Conservation (phyloP, 2,888 invertebrate species). For the Lithophane socia region DNA sequence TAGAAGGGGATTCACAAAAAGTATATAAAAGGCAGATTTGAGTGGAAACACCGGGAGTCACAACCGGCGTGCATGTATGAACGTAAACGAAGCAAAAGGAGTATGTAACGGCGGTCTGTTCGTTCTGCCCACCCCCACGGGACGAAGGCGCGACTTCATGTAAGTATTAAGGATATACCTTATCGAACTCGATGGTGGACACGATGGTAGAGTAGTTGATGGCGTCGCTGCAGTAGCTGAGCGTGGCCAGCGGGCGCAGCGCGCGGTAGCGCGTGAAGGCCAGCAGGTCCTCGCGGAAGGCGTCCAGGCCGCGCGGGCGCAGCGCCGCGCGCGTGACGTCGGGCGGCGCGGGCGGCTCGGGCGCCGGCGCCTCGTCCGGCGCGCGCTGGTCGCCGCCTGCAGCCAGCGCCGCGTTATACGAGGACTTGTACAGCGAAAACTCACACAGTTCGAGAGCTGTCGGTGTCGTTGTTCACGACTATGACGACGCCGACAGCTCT, state of each 20-base stretch:
- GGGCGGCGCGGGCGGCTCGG: slow-evolving; percentile 15
- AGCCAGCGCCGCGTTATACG: too few relatives aligned
- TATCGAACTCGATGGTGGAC: slow-evolving; percentile 98
- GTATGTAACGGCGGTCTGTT: background rate
- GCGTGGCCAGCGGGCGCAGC: slow-evolving; percentile 95
- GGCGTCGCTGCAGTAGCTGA: slow-evolving; percentile 97
- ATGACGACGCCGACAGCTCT: too few relatives aligned
- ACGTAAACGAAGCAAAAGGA: background rate
- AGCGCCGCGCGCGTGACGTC: slow-evolving; percentile 30
- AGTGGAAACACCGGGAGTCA: too few relatives aligned
- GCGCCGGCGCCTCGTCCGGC: slow-evolving; percentile 65
- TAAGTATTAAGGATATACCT: slow-evolving; percentile 74
- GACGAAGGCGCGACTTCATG: background rate
- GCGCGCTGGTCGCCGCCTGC: slow-evolving; percentile 74
- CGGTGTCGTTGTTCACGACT: too few relatives aligned
- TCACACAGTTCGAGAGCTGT: too few relatives aligned
- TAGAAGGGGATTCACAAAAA: too few relatives aligned
- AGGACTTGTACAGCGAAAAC: too few relatives aligned
- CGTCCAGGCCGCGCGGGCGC: slow-evolving; percentile 89
- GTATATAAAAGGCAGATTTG: too few relatives aligned
- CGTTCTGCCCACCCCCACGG: background rate
- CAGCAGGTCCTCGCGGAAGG: slow-evolving; percentile 95
- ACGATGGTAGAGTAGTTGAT: slow-evolving; percentile 96
- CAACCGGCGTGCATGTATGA: background rate
- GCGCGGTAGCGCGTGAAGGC: slow-evolving; percentile 78